Evolutionary conservation across 1,140 invertebrate species (phyloP).

Genomic region (Zaprionus taronus): DNA sequence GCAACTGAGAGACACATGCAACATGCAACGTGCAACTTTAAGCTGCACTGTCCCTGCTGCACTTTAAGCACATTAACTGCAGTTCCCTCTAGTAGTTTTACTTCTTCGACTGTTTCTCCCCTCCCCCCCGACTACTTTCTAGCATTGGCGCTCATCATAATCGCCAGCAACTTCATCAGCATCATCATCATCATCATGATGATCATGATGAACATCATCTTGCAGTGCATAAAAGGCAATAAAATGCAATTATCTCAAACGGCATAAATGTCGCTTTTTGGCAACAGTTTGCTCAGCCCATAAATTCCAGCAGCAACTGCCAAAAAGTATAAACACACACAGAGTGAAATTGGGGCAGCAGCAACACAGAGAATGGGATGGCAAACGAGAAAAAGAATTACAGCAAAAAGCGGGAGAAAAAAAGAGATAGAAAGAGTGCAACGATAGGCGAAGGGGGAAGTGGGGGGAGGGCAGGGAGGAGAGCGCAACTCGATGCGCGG

Average conservation of each 20-base stretch:
- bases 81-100: slow-evolving; percentile 38
- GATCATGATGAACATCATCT: slow-evolving; percentile 18
- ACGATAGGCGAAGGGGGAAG: neutral
- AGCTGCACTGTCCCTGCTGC: slow-evolving; percentile 41
- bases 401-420: neutral
- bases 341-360: neutral
- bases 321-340: slow-evolving; percentile 39
- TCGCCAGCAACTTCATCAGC: slow-evolving; percentile 10
- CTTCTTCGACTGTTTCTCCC: too few species aligned
- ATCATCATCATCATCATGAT: neutral
- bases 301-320: slow-evolving; percentile 68
- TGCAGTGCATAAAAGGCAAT: slow-evolving; percentile 76
- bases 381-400: neutral
- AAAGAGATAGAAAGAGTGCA: neutral
- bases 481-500: slow-evolving; percentile 11
- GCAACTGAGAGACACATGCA: slow-evolving; percentile 47
- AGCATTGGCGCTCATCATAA: neutral
- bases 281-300: slow-evolving; percentile 71
- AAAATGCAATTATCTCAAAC: slow-evolving; percentile 81
- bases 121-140: slow-evolving; percentile 6
- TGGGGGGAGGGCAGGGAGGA: neutral
- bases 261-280: slow-evolving; percentile 78
- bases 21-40: slow-evolving; percentile 34
- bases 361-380: slow-evolving; percentile 4
- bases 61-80: slow-evolving; percentile 68